A percentile compares a stretch with the other conserved stretches of the same genome.
Evolutionary conservation across 37 sponge, comb jelly and placozoan genomes (phyloP).

Genomic region (Theonella swinhoei): DNA sequence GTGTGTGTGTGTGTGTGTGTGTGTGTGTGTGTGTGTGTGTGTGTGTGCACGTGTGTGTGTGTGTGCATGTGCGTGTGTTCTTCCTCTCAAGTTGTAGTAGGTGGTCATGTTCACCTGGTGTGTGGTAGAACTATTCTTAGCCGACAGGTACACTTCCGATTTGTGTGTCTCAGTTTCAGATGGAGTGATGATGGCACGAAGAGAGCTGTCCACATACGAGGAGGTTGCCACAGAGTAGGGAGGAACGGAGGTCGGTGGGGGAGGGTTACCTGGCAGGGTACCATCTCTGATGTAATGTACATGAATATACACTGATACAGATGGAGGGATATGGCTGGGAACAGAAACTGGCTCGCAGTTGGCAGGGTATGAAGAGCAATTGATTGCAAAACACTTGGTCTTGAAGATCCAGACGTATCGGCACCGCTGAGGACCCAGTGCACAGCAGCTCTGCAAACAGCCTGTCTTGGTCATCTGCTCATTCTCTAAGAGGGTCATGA

Average conservation of each 20-base stretch:
- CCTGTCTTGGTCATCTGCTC: not conserved
- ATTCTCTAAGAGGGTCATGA: not conserved
- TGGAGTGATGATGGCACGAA: too few relatives aligned
- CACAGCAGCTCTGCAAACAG: constrained; percentile 22
- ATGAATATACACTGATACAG: too few relatives aligned
- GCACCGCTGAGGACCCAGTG: constrained; percentile 12
- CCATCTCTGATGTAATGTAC: too few relatives aligned
- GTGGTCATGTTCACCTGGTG: not conserved
- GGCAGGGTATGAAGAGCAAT: too few relatives aligned
- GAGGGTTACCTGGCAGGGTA: too few relatives aligned
- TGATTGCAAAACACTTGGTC: constrained; percentile 8
- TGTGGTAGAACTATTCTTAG: not conserved
- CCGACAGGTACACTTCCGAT: too few relatives aligned
- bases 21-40: constrained; percentile 20
- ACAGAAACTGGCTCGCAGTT: too few relatives aligned
- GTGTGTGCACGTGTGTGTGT: constrained; percentile 18
- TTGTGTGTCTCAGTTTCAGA: too few relatives aligned
- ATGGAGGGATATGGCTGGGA: too few relatives aligned
- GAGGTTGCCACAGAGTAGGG: too few relatives aligned
- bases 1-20: constrained; percentile 23
- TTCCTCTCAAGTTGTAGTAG: not conserved
- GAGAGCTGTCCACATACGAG: too few relatives aligned
- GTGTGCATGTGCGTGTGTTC: constrained; percentile 4
- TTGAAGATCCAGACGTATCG: constrained; percentile 44
- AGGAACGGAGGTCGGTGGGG: too few relatives aligned